Percentiles rank a stretch among this genome's conserved stretches.
Evolutionary conservation across 2,888 invertebrate species (phyloP).

Genomic region (Anagyrus pseudococci): DNA sequence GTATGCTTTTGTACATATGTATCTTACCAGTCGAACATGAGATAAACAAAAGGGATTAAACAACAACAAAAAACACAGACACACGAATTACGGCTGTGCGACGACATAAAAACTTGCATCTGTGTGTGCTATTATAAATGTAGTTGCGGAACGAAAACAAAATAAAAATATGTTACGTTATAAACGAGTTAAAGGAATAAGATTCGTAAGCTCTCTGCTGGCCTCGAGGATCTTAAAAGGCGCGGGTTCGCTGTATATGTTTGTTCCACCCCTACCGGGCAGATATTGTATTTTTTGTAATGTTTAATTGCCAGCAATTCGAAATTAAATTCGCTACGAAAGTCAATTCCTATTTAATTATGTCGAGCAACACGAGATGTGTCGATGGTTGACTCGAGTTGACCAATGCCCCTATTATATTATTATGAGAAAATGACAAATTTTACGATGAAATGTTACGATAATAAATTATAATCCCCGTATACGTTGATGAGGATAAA

Average conservation of each 20-base stretch:
- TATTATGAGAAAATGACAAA: slow-evolving; percentile 9
- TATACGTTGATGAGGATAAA: too few species aligned
- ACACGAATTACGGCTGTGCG: neutral
- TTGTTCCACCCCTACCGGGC: too few species aligned
- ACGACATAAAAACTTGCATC: slow-evolving; percentile 22
- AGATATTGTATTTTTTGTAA: slow-evolving; percentile 22
- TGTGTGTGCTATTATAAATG: too few species aligned
- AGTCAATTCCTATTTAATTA: slow-evolving; percentile 27
- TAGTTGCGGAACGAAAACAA: slow-evolving; percentile 14
- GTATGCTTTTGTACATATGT: too few species aligned
- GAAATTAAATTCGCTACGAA: slow-evolving; percentile 17
- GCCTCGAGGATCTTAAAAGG: slow-evolving; percentile 20
- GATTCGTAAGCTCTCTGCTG: too few species aligned
- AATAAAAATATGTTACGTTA: too few species aligned
- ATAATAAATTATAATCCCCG: too few species aligned
- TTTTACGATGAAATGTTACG: slow-evolving; percentile 3
- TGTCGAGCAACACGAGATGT: too few species aligned
- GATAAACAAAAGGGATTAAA: too few species aligned
- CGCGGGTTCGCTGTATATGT: slow-evolving; percentile 33
- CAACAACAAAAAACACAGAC: slow-evolving; percentile 1
- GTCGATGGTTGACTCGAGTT: slow-evolving; percentile 1
- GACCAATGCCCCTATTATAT: too few species aligned
- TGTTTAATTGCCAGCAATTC: slow-evolving; percentile 32
- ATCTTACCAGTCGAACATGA: too few species aligned
- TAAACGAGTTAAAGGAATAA: neutral